A percentile compares a stretch with the other conserved stretches of the same genome.
Evolutionary conservation across 2,113 vertebrate species (phyloP).

Genomic region (Corapipo altera): DNA sequence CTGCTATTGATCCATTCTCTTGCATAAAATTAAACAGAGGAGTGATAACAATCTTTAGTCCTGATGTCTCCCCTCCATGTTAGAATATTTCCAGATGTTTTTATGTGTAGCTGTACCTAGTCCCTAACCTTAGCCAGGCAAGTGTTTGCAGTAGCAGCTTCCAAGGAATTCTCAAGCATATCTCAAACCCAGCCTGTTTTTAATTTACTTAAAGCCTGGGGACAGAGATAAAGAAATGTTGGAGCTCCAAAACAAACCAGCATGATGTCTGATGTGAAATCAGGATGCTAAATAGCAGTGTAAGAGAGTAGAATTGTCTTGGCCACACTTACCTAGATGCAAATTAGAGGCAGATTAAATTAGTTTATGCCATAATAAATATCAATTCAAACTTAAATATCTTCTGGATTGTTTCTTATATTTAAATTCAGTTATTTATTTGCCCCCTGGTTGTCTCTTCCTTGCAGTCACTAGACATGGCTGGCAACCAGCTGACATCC

Average conservation of each 20-base stretch:
- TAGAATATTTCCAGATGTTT: neutral
- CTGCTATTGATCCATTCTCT: neutral
- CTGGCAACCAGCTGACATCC: conserved; percentile 88
- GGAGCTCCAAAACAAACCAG: neutral
- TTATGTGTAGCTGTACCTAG: neutral
- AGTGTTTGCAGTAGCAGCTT: neutral
- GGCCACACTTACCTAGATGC: neutral
- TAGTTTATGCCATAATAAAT: neutral
- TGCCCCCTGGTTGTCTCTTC: conserved; percentile 1
- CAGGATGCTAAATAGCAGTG: neutral
- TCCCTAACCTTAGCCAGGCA: neutral
- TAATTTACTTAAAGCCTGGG: neutral
- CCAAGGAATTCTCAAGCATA: neutral
- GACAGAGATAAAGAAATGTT: neutral
- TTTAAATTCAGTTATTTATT: neutral
- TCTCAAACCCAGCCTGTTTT: neutral
- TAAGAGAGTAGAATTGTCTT: neutral
- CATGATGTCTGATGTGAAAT: neutral
- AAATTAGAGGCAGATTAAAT: neutral
- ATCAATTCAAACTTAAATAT: neutral
- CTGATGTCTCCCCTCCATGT: neutral
- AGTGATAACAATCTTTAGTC: neutral
- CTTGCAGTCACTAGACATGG: conserved; percentile 88
- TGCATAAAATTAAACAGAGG: neutral
- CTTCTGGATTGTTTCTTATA: neutral